Percentiles rank a stretch among this genome's conserved stretches.
Evolutionary conservation across 2,797 vertebrate genomes (phyloP).

Genomic region (Aphelocoma californica): DNA sequence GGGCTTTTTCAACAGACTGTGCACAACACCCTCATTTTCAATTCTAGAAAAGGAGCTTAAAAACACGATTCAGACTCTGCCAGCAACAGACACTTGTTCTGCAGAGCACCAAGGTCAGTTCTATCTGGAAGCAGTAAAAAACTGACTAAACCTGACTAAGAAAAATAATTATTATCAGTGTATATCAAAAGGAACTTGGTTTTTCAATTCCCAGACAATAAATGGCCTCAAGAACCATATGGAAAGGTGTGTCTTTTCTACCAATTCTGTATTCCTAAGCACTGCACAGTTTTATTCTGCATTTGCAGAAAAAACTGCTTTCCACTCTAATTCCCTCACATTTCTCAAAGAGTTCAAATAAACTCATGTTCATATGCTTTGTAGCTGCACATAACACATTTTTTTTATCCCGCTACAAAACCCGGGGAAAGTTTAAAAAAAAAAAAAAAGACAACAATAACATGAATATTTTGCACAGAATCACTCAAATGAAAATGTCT

Average conservation of each 20-base stretch:
- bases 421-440: not conserved
- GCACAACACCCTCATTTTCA: not conserved
- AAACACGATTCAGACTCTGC: not conserved
- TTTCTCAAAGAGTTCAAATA: not conserved
- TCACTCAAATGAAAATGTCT: conserved; percentile 30
- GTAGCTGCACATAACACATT: not conserved
- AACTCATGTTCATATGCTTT: not conserved
- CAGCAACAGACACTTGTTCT: not conserved
- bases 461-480: conserved; percentile 5
- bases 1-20: not conserved
- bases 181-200: not conserved
- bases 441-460: not conserved
- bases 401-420: not conserved
- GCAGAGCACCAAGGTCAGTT: not conserved
- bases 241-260: not conserved
- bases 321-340: not conserved
- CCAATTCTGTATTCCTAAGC: not conserved
- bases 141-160: not conserved
- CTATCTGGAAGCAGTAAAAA: not conserved
- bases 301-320: not conserved
- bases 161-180: not conserved
- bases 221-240: not conserved
- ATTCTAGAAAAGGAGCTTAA: not conserved
- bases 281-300: not conserved
- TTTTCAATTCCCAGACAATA: not conserved